phyloP scores from a whole-genome alignment of 2,797 vertebrate species.

The Anabacerthia variegaticeps region DNA sequence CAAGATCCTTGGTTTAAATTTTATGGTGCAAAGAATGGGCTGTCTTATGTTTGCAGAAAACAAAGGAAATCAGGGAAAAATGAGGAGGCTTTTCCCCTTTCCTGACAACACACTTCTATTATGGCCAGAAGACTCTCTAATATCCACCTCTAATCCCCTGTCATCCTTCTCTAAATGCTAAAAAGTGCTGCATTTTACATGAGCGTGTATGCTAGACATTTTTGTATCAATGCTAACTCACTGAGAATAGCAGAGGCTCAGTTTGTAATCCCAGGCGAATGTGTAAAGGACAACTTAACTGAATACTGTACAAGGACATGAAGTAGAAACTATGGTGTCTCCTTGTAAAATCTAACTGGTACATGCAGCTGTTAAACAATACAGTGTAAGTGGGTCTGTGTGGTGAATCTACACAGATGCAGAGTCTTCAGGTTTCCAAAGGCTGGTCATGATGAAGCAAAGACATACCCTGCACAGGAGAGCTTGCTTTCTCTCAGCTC shows the following conservation, averaged over 20 bases:
- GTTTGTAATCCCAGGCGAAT: background rate
- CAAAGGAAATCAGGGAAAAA: background rate
- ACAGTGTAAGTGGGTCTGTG: background rate
- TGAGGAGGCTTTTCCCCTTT: background rate
- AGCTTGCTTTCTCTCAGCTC: background rate
- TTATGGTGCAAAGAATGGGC: background rate
- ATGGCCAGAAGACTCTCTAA: background rate
- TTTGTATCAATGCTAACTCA: background rate
- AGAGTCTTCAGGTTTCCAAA: background rate
- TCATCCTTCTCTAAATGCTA: slow-evolving; percentile 5
- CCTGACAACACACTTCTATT: background rate
- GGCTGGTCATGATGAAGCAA: background rate
- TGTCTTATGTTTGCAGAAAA: background rate
- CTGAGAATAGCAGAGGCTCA: background rate
- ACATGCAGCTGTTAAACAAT: background rate
- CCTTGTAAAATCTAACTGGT: background rate
- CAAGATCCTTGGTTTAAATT: background rate
- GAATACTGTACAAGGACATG: background rate
- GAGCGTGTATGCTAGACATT: background rate
- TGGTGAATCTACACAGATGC: background rate
- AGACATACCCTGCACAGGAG: background rate
- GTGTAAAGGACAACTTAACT: background rate
- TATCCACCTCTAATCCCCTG: background rate
- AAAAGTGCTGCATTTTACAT: slow-evolving; percentile 8
- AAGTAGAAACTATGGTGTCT: background rate